Evolutionary conservation across 2,888 invertebrate species (phyloP).

Genomic region (Cryptocheilus praepositus): DNA sequence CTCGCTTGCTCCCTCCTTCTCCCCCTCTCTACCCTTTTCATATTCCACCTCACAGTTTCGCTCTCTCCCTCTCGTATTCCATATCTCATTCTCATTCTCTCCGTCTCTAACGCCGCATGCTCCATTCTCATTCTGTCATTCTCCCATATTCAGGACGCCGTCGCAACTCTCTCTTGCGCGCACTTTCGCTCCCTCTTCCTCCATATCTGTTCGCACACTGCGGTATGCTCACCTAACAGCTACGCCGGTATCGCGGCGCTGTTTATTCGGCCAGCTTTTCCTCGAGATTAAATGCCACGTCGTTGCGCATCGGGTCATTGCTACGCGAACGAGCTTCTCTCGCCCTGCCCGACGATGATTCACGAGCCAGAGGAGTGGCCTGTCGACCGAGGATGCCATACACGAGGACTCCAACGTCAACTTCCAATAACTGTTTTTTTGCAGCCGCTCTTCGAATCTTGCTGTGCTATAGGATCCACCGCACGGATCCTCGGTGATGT

Average conservation of each 20-base stretch:
- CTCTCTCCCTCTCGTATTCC: too few species aligned
- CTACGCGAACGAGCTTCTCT: slow-evolving; percentile 5
- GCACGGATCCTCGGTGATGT: too few species aligned
- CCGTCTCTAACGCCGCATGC: not conserved
- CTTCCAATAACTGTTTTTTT: too few species aligned
- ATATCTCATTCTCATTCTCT: not conserved
- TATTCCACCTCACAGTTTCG: not conserved
- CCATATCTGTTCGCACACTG: too few species aligned
- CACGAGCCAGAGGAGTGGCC: not conserved
- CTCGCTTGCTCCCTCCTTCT: not conserved
- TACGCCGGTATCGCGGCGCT: too few species aligned
- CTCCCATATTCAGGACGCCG: not conserved
- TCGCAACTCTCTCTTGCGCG: not conserved
- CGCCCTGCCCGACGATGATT: slow-evolving; percentile 4
- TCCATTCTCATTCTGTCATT: not conserved
- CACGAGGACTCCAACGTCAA: too few species aligned
- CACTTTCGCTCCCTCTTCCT: too few species aligned
- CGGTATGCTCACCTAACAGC: too few species aligned
- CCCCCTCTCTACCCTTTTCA: not conserved
- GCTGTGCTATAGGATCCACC: too few species aligned
- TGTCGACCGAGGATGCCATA: not conserved
- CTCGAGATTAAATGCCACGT: slow-evolving; percentile 21
- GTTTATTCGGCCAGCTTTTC: slow-evolving; percentile 31
- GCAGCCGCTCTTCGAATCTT: too few species aligned
- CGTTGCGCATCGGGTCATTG: slow-evolving; percentile 15